These are phyloP conservation scores for Polyommatus icarus DNA, from an alignment of 2,888 invertebrate species.

Conservation along the genomic window DNA sequence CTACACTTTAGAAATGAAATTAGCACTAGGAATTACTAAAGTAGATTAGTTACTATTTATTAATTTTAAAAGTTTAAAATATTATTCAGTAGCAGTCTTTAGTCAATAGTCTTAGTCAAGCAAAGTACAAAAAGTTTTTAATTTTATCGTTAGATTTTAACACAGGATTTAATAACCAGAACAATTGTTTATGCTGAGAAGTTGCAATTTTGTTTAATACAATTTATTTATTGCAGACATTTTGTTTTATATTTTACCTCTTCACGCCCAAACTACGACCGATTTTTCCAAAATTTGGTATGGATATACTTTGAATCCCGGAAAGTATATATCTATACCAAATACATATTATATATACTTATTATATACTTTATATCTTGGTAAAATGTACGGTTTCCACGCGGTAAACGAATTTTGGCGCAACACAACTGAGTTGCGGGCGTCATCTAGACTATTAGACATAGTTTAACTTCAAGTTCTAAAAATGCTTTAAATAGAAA, in stretches of 20 bases:
- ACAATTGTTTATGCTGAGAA: not conserved
- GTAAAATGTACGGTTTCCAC: too few relatives aligned
- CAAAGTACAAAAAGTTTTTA: not conserved
- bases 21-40: conserved; percentile 37
- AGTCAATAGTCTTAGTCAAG: not conserved
- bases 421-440: too few relatives aligned
- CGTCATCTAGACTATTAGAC: too few relatives aligned
- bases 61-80: conserved; percentile 3
- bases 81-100: not conserved
- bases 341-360: too few relatives aligned
- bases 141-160: not conserved
- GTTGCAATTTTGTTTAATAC: not conserved
- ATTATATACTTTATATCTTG: too few relatives aligned
- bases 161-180: not conserved
- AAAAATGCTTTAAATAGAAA: not conserved
- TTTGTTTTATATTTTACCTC: not conserved
- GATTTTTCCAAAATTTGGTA: too few relatives aligned
- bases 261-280: too few relatives aligned
- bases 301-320: too few relatives aligned
- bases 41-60: not conserved
- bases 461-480: too few relatives aligned
- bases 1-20: conserved; percentile 71
- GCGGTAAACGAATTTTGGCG: too few relatives aligned
- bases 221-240: not conserved
- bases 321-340: too few relatives aligned